Base-by-base conservation (phyloP, 2,797 vertebrate species). In the Holocentrus rufus region DNA sequence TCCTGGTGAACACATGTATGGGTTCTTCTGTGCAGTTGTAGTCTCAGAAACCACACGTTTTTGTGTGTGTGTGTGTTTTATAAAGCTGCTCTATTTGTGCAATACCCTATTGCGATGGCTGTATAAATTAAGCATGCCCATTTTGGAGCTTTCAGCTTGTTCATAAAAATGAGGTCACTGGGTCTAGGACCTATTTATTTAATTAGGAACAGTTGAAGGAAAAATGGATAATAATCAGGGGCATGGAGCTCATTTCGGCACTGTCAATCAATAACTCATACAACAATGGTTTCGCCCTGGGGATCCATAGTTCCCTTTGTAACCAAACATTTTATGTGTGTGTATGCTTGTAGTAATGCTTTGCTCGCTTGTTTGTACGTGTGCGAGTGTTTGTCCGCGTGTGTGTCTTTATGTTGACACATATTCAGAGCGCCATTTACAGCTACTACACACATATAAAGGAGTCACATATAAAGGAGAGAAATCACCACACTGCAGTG, bases 121-220 rank as follows among this genome's bases (percentile, higher is more conserved):
- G 44, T 11, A 36, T 23, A 18, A 62, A 65, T 53, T 61, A 65
- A 57, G 65, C 76, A 82, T 84, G 86, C 75, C 83, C 85, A 74
- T 90, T 90, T 88, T 81, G 78, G 76, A 81, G 72, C 72, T 66
- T 72, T 79, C 53, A 66, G 77, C 78, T 77, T 73, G 71, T 77
- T 79, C 69, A 65, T 80, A 64, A 81, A 87, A 95, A 94, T 74
- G 87, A 91, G 93, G 92, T 93, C 93, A 94, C 86, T 93, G 84
- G 92, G 90, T 93, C 87, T 83, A 87, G 80, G 91, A 88, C 91
- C 90, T 91, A 92, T 92, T 94, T 94, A 93, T 94, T 94, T 93
- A 94, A 94, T 94, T 93, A 92, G 93, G 84, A 91, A 85, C 81
- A 80, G 88, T 85, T 91, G 90, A 92, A 92, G 89, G 90, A 88